phyloP scores from a whole-genome alignment of 2,113 vertebrate species.

The Casuarius casuarius region DNA sequence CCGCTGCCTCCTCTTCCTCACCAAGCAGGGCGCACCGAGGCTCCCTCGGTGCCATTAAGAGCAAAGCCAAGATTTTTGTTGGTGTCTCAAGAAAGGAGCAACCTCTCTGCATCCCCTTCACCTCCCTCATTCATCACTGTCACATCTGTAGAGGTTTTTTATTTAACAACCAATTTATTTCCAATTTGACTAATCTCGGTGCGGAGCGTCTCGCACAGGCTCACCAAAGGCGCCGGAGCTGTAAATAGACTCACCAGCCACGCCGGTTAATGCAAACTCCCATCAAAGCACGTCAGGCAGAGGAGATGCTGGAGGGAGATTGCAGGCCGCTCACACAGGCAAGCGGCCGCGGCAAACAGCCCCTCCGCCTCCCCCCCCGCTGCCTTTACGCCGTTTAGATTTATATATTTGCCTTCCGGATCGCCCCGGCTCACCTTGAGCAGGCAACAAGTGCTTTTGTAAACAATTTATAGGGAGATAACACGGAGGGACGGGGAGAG shows the following conservation, averaged over 20 bases:
- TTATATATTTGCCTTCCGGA: slow-evolving; percentile 59
- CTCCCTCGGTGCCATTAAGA: background rate
- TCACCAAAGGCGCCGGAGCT: background rate
- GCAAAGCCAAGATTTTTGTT: background rate
- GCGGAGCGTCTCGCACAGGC: slow-evolving; percentile 51
- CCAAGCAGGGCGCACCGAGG: too few species aligned
- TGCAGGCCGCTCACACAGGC: background rate
- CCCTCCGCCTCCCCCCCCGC: background rate
- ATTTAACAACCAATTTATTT: slow-evolving; percentile 77
- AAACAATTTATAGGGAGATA: slow-evolving; percentile 60
- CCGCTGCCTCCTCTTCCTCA: too few species aligned
- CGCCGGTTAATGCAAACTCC: slow-evolving; percentile 35
- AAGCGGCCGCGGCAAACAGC: background rate
- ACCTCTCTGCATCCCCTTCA: slow-evolving; percentile 12
- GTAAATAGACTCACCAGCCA: slow-evolving; percentile 44
- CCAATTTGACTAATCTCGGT: slow-evolving; percentile 68
- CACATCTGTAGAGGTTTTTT: slow-evolving; percentile 59
- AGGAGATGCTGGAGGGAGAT: background rate
- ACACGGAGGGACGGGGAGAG: background rate
- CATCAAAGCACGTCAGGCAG: slow-evolving; percentile 10
- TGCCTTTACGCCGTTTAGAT: slow-evolving; percentile 10
- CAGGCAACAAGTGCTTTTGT: slow-evolving; percentile 61
- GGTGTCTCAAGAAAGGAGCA: background rate
- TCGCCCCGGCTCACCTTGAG: slow-evolving; percentile 64
- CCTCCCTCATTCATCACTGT: slow-evolving; percentile 70